Conservation (phyloP, 2,113 vertebrate species). For the Corythoichthys intestinalis region DNA sequence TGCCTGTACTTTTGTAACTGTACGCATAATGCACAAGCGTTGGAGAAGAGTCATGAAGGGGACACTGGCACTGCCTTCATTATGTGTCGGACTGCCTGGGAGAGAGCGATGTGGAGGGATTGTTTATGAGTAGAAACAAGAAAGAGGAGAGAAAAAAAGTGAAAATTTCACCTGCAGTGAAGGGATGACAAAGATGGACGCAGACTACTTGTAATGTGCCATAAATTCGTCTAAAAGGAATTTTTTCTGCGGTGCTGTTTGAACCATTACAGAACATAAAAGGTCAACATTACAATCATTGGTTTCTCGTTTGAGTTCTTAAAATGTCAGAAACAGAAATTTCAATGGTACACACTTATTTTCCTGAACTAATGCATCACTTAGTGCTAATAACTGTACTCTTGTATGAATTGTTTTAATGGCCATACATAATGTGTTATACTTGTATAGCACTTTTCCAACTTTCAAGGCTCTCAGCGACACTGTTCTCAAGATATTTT, state of each 20-base stretch:
- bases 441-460: too few relatives aligned
- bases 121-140: conserved; percentile 12
- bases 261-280: conserved; percentile 1
- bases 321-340: neutral
- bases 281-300: neutral
- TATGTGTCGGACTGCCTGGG: conserved; percentile 2
- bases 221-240: conserved; percentile 60
- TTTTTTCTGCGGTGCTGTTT: conserved; percentile 57
- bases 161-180: conserved; percentile 35
- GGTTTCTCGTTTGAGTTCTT: neutral
- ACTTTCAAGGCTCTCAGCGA: too few relatives aligned
- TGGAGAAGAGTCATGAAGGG: neutral
- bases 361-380: neutral
- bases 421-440: too few relatives aligned
- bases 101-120: conserved; percentile 17
- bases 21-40: neutral
- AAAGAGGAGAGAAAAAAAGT: conserved; percentile 12
- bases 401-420: neutral
- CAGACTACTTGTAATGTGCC: conserved; percentile 53
- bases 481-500: neutral
- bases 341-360: neutral
- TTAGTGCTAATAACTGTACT: neutral
- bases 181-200: conserved; percentile 39
- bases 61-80: conserved; percentile 11
- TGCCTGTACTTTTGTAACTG: neutral